Base-by-base conservation (phyloP, 1,140 invertebrate species). In the Dinothrombium tinctorium region DNA sequence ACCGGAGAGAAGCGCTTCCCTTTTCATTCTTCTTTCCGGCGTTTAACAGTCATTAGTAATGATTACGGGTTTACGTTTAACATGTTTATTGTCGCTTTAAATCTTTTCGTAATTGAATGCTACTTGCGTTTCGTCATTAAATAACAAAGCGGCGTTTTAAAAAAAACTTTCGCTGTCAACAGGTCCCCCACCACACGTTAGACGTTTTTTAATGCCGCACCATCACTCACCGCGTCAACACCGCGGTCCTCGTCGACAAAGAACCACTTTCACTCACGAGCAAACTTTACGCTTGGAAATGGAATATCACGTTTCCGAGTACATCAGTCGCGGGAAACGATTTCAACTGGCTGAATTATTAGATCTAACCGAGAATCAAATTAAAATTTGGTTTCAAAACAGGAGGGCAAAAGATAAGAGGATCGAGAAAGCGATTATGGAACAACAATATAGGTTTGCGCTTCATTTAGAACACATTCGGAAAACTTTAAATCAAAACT, bases 381-480 rank as follows among this genome's bases (percentile, higher is more conserved):
- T 90, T 37, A 90, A 89, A 60, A 89, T 89, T 45, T 90, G 87
- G 87, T 94, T 90, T 55, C 87, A 94, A 59, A 92, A 94, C 58
- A 64, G 86, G 15, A 64, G 86, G 47, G 86, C 86, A 7, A 92
- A 92, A 59, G 84, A 92, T 53, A 94, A 92, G 59, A 64, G 86
- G 36, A 83, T 94, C 43, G 84, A 94, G 54, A 92, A 92, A 53
- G 83, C 84, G 0, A 82, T 89, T 41, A 63, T 86, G 21, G 86
- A 94, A 62, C 83, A 89, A 52, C 81, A 87, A 46, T 82, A 82
- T 56, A 75, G 84, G 84, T 86, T 35, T 19, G 7, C 33, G n/a
- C 15, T 19, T 35, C 19, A n/a, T 7, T 19, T 35, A 7, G 8
- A n/a, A 7, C 6, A 15, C 15, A 9, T 7, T 6, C 6, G 8